Percentiles rank a stretch among this genome's conserved stretches.
These are phyloP conservation scores for Diaphora mendica DNA, from an alignment of 2,888 invertebrate species.

Conservation along the genomic window DNA sequence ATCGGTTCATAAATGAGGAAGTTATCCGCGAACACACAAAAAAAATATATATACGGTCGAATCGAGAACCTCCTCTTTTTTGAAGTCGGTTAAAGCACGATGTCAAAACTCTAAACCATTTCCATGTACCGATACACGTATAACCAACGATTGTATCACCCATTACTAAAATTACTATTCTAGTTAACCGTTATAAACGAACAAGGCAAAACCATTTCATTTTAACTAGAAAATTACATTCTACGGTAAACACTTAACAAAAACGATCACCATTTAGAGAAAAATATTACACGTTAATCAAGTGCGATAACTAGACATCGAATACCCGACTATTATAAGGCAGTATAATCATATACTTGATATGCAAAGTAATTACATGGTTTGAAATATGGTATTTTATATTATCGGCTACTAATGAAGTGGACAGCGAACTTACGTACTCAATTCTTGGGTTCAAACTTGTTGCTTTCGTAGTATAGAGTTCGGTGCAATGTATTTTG, in stretches of 20 bases:
- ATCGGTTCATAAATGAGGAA: too few relatives aligned
- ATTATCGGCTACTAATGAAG: constrained; percentile 55
- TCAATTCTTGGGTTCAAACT: constrained; percentile 38
- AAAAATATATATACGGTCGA: too few relatives aligned
- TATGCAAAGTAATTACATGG: constrained; percentile 51
- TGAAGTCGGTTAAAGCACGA: too few relatives aligned
- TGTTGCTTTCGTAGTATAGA: constrained; percentile 26
- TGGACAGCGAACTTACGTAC: constrained; percentile 34
- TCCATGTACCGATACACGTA: constrained; percentile 13
- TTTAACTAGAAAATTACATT: constrained; percentile 32
- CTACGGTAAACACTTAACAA: constrained; percentile 23
- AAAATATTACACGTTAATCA: constrained; percentile 35
- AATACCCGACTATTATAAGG: constrained; percentile 26
- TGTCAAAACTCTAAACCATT: constrained; percentile 28
- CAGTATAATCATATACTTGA: constrained; percentile 41
- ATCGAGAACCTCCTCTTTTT: too few relatives aligned
- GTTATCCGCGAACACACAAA: too few relatives aligned
- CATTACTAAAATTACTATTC: constrained; percentile 16
- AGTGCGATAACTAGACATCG: constrained; percentile 37
- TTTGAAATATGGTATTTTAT: constrained; percentile 56
- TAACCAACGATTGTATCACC: background rate
- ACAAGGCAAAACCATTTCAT: constrained; percentile 18
- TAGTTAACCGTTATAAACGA: constrained; percentile 10
- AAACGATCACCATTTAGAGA: constrained; percentile 28
- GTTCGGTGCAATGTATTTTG: constrained; percentile 34